Percentiles rank a stretch among this genome's conserved stretches.
Evolutionary conservation across 2,113 vertebrate genomes (phyloP).

Genomic region (Trogon melanurus): DNA sequence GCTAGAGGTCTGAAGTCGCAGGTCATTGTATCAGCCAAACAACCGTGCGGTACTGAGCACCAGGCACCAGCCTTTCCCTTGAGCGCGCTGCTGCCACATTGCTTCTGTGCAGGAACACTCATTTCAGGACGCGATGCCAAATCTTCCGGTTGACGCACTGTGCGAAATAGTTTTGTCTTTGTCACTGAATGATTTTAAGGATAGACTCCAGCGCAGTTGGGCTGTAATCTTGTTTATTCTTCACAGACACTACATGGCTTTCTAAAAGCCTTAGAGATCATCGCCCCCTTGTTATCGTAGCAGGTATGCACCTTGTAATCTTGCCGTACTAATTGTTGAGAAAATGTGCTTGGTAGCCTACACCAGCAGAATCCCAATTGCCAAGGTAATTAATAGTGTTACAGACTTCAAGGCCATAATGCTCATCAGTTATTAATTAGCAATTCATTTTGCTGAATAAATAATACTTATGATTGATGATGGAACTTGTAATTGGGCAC

Average conservation of each 20-base stretch:
- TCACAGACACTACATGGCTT: slow-evolving; percentile 45
- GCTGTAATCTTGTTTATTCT: slow-evolving; percentile 50
- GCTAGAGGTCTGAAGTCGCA: slow-evolving; percentile 13
- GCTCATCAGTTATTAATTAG: slow-evolving; percentile 99
- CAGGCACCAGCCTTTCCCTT: neutral
- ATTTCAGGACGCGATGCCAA: neutral
- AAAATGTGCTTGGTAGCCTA: slow-evolving; percentile 85
- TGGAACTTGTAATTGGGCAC: slow-evolving; percentile 98
- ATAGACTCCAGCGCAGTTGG: neutral
- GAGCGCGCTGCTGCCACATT: neutral
- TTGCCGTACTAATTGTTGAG: slow-evolving; percentile 81
- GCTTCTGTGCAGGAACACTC: neutral
- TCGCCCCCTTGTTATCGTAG: slow-evolving; percentile 71
- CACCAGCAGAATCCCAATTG: slow-evolving; percentile 85
- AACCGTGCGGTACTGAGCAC: neutral
- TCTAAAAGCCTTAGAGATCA: slow-evolving; percentile 66
- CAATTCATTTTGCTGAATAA: slow-evolving; percentile 99
- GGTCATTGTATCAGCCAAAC: neutral
- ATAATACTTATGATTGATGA: slow-evolving; percentile 99
- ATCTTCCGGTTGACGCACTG: neutral
- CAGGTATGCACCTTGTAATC: slow-evolving; percentile 79
- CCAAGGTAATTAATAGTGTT: slow-evolving; percentile 96
- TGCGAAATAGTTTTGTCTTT: neutral
- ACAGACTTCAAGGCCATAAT: slow-evolving; percentile 97
- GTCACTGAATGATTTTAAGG: neutral